phyloP scores from a whole-genome alignment of 2,888 invertebrate species.

The Ophonus ardosiacus region DNA sequence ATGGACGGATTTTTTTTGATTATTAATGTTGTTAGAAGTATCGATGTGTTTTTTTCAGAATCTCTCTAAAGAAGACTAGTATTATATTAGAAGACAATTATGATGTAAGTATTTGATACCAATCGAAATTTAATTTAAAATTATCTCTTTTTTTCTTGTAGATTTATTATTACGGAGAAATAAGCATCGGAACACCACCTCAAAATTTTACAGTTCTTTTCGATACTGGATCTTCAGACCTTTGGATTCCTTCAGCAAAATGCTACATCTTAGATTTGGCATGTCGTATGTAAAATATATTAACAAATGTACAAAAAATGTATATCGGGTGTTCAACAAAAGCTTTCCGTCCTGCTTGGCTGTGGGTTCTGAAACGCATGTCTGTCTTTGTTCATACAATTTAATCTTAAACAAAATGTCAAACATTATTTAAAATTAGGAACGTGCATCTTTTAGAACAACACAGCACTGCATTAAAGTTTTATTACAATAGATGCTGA shows the following conservation, averaged over 20 bases:
- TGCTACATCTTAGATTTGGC: conserved; percentile 94
- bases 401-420: too few relatives aligned
- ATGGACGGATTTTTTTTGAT: too few relatives aligned
- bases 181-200: conserved; percentile 90
- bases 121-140: not conserved
- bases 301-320: not conserved
- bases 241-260: conserved; percentile 97
- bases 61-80: not conserved
- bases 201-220: conserved; percentile 94
- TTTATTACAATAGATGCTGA: too few relatives aligned
- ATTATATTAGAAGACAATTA: not conserved
- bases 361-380: too few relatives aligned
- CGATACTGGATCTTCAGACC: conserved; percentile 97
- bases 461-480: too few relatives aligned
- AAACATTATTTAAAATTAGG: too few relatives aligned
- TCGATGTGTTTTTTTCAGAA: not conserved
- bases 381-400: too few relatives aligned
- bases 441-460: too few relatives aligned
- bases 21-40: too few relatives aligned
- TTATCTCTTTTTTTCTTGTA: conserved; percentile 69
- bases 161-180: conserved; percentile 96
- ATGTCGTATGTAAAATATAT: conserved; percentile 81
- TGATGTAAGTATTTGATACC: not conserved
- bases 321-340: too few relatives aligned
- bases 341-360: too few relatives aligned